phyloP scores from a whole-genome alignment of 2,888 invertebrate species.

The Scaptomyza polygonia region DNA sequence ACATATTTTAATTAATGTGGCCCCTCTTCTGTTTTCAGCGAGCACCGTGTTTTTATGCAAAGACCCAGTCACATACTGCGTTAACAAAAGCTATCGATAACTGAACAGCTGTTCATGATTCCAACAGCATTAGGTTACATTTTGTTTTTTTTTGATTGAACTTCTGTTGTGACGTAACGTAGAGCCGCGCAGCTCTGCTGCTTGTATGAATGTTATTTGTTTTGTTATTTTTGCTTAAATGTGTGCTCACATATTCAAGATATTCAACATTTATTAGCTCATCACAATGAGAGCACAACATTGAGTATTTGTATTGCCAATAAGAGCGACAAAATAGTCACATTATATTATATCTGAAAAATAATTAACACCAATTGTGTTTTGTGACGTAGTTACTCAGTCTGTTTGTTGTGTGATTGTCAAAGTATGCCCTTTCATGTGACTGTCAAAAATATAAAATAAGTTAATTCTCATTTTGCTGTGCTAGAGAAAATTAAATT shows the following conservation, averaged over 20 bases:
- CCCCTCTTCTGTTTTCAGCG: slow-evolving; percentile 50
- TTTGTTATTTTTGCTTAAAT: too few relatives aligned
- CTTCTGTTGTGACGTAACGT: background rate
- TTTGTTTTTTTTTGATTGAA: background rate
- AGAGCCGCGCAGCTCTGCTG: too few relatives aligned
- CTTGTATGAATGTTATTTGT: too few relatives aligned
- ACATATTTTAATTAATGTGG: slow-evolving; percentile 80
- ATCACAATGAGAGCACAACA: too few relatives aligned
- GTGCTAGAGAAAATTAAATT: slow-evolving; percentile 31
- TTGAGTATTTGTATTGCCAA: too few relatives aligned
- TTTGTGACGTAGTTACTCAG: background rate
- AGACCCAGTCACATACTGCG: slow-evolving; percentile 21
- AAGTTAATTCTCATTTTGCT: slow-evolving; percentile 35
- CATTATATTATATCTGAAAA: too few relatives aligned
- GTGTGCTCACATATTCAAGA: too few relatives aligned
- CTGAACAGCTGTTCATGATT: slow-evolving; percentile 14
- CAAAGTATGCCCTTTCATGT: slow-evolving; percentile 21
- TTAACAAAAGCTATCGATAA: slow-evolving; percentile 37
- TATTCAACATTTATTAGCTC: too few relatives aligned
- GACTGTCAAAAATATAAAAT: slow-evolving; percentile 34
- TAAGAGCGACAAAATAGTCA: too few relatives aligned
- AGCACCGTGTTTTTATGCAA: slow-evolving; percentile 39
- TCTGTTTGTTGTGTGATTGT: slow-evolving; percentile 32
- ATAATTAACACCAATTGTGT: background rate
- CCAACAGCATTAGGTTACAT: background rate